Evolutionary conservation across 2,797 vertebrate genomes (phyloP).

Genomic region (Telmatherina bonti): DNA sequence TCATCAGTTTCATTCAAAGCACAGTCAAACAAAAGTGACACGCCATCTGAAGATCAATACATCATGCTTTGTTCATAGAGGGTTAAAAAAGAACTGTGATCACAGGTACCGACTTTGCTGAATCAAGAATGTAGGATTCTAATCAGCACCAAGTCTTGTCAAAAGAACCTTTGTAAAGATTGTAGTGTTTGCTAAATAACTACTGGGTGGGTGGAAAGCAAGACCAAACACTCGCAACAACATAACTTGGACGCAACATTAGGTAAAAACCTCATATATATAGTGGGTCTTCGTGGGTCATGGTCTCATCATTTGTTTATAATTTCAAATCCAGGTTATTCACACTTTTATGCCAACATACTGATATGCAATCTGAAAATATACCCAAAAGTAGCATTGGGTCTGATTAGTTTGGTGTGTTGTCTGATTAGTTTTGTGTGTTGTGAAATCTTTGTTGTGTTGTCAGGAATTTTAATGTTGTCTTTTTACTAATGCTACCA

Average conservation of each 20-base stretch:
- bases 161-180: background rate
- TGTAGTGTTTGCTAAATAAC: background rate
- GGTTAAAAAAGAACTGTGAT: background rate
- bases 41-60: slow-evolving; percentile 7
- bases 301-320: background rate
- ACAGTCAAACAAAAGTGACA: background rate
- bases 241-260: background rate
- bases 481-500: too few relatives aligned
- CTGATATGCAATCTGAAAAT: background rate
- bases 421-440: too few relatives aligned
- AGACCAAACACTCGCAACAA: background rate
- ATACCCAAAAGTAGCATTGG: background rate
- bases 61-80: background rate
- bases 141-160: background rate
- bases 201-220: background rate
- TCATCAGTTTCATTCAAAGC: background rate
- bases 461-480: too few relatives aligned
- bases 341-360: background rate
- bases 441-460: too few relatives aligned
- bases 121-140: background rate
- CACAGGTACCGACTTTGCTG: slow-evolving; percentile 5
- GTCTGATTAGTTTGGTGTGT: background rate
- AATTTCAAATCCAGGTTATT: background rate
- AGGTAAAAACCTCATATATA: background rate
- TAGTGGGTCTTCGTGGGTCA: background rate